Evolutionary conservation across 2,888 invertebrate species (phyloP), one percentile per base, ranked within the genome.

Genomic region (Ophioninae sp.): DNA sequence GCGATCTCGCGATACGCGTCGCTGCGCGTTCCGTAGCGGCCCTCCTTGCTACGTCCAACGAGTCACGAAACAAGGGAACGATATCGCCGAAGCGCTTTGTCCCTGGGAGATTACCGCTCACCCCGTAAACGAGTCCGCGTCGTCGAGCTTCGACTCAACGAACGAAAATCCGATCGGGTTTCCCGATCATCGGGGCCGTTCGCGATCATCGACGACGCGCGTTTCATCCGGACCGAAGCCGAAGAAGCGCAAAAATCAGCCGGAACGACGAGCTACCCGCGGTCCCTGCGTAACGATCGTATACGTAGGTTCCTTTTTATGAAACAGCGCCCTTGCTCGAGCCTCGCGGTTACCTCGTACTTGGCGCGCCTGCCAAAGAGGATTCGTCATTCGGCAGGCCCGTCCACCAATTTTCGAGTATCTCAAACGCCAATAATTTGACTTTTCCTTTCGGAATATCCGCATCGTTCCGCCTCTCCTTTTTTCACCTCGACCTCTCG

Each of bases 1-100:
- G 82, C 78, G 78, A 82, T 78, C 69, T n/a, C 37, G 50, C 59
- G 69, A 78, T 57, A 21, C 39, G 57, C 62, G 68, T 78, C 57
- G 73, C 50, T 50, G 56, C 17, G 57, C 61, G 67, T 69, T 37
- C 37, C 37, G 67, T 20, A 65, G 20, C 20, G 20, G 56, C 72
- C 7, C 30, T 50, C 10, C 13, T 41, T 13, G n/a, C 20, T 41
- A 10, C 41, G 21, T 73, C 21, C 10, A 61, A 17, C 59, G 41
- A 77, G 67, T 39, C 65, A 61, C 30, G 44, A 75, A 81, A 50
- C 41, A 77, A 37, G 39, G 56, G 41, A 2, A 57, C 8, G 61
- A 56, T 41, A 62, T 13, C 23, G 73, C 50, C 44, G 6, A 64
- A 64, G 62, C 23, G n/a, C 30, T 37, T 62, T 21, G 41, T 61